Base-by-base conservation (phyloP, 2,888 invertebrate genomes). In the Orthonevra nobilis region DNA sequence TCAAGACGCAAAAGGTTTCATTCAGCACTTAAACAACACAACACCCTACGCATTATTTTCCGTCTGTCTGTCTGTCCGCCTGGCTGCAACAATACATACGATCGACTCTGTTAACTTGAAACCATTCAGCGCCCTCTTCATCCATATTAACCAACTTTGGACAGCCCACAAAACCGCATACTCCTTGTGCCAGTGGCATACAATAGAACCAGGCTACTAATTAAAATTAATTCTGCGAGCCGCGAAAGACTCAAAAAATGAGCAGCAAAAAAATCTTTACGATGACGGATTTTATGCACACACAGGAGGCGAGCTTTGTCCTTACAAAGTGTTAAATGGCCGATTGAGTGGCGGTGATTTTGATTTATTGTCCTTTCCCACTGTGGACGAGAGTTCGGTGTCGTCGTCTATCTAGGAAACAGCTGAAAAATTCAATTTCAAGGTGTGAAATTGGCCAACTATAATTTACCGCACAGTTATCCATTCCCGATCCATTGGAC, bases 381-480 rank as follows among this genome's bases (percentile, higher is more conserved):
- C 9, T n/a, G 15, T n/a, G 19, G 23, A 38, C 3, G 4, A 10
- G 19, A 32, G 3, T 48, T n/a, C 7, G n/a, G n/a, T n/a, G n/a
- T n/a, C n/a, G n/a, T n/a, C n/a, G 6, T 1, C 26, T n/a, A 1
- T 23, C 32, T 40, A 64, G 40, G 17, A 10, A n/a, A n/a, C n/a
- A n/a, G n/a, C n/a, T n/a, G n/a, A n/a, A n/a, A n/a, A n/a, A n/a
- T 52, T 10, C 46, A 61, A 61, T 69, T 54, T 15, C 32, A 38
- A 70, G 79, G 79, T 79, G 79, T 73, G 79, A 79, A 79, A 79
- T 79, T 79, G 73, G 56, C 73, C 48, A 73, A 79, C 54, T 36
- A 63, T 79, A 79, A 79, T 79, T 68, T 68, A 73, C 73, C 79
- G 56, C 77, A 66, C 77, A 66, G 77, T 77, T 77, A 72, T 40